Conservation (phyloP, 1,140 invertebrate genomes). For the Drosophila serrata region DNA sequence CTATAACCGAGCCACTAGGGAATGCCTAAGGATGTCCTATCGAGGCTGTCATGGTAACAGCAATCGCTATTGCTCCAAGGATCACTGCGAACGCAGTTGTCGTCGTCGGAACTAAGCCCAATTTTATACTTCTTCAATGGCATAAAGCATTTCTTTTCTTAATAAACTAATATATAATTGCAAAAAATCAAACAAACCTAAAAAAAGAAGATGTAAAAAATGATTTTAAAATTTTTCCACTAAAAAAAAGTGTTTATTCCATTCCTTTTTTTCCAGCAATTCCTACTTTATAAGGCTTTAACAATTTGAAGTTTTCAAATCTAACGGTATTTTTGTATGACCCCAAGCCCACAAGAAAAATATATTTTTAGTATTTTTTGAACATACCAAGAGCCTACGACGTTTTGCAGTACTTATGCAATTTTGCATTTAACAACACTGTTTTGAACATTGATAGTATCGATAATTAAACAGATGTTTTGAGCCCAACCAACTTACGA, state of each 20-base stretch:
- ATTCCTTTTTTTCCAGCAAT: no score
- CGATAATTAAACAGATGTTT: not conserved
- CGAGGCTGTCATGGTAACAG: constrained; percentile 13
- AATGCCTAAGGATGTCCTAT: constrained; percentile 4
- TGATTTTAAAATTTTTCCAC: no score
- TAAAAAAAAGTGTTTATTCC: no score
- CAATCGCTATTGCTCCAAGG: constrained; percentile 20
- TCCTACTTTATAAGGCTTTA: no score
- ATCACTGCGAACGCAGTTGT: constrained; percentile 2
- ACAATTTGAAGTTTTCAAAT: not conserved
- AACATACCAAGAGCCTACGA: not conserved
- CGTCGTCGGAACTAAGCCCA: not conserved
- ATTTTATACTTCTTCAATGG: not conserved
- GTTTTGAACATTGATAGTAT: not conserved
- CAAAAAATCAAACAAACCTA: not conserved
- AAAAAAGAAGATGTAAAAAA: no score
- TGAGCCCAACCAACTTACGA: not conserved
- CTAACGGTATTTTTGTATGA: not conserved
- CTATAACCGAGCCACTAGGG: not conserved
- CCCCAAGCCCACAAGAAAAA: not conserved
- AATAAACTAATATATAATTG: not conserved
- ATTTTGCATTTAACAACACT: not conserved
- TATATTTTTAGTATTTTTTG: not conserved
- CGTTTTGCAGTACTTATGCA: no score
- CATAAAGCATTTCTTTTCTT: no score